phyloP scores from a whole-genome alignment of 1,140 invertebrate genomes.

The Magallana ariakensis region DNA sequence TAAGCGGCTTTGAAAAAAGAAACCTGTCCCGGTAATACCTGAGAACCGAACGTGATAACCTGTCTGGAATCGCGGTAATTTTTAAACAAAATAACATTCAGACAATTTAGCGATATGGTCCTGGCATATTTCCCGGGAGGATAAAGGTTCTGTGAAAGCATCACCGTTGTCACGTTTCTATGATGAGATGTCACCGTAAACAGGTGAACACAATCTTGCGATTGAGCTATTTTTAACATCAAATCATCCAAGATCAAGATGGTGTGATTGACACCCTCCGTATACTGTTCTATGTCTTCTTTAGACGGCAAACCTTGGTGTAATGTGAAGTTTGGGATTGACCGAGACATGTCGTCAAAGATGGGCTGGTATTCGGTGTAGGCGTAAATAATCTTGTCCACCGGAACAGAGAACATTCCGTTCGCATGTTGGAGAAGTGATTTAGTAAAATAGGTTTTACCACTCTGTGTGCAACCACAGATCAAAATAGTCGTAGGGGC shows the following conservation, averaged over 20 bases:
- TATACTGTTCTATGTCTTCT: slow-evolving; percentile 43
- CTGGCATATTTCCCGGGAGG: slow-evolving; percentile 47
- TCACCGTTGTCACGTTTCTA: slow-evolving; percentile 19
- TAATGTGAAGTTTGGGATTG: slow-evolving; percentile 42
- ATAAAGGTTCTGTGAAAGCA: slow-evolving; percentile 52
- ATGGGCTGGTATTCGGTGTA: slow-evolving; percentile 53
- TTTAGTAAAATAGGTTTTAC: slow-evolving; percentile 49
- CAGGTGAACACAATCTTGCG: slow-evolving; percentile 28
- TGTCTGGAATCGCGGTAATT: slow-evolving; percentile 54
- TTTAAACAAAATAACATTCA: slow-evolving; percentile 51
- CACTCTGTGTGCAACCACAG: slow-evolving; percentile 48
- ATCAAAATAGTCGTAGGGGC: slow-evolving; percentile 48
- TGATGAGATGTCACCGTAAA: slow-evolving; percentile 44
- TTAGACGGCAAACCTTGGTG: slow-evolving; percentile 47
- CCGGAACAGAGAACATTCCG: slow-evolving; percentile 39
- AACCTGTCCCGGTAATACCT: slow-evolving; percentile 48
- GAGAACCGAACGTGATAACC: slow-evolving; percentile 51
- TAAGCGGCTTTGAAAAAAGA: not conserved
- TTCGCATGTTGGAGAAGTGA: slow-evolving; percentile 40
- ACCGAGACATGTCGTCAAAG: slow-evolving; percentile 48
- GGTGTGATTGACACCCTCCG: slow-evolving; percentile 5
- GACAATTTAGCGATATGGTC: slow-evolving; percentile 54
- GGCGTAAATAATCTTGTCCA: slow-evolving; percentile 46
- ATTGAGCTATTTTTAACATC: slow-evolving; percentile 23
- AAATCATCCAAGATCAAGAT: slow-evolving; percentile 35